These are phyloP conservation scores for Xestia rhomboidea DNA, from an alignment of 2,888 invertebrate genomes.

Conservation along the genomic window DNA sequence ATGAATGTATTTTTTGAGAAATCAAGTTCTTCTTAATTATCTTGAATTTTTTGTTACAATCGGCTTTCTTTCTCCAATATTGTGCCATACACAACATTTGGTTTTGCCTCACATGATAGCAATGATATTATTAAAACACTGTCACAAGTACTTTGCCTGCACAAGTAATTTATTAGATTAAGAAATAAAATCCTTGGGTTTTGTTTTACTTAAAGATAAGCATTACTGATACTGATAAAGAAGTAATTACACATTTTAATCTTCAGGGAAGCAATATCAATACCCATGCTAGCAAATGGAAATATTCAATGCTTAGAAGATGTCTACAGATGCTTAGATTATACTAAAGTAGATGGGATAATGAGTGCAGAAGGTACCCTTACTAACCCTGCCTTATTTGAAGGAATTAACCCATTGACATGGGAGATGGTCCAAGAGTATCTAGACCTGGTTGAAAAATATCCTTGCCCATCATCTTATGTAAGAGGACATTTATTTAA, in stretches of 20 bases:
- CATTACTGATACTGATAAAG: neutral
- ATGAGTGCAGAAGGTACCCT: conserved; percentile 99
- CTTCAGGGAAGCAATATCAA: conserved; percentile 94
- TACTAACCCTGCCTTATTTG: conserved; percentile 98
- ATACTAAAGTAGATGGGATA: conserved; percentile 96
- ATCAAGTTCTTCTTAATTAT: neutral
- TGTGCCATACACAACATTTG: neutral
- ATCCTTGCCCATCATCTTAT: conserved; percentile 97
- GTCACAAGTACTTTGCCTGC: neutral
- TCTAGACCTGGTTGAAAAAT: conserved; percentile 94
- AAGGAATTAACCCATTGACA: conserved; percentile 93
- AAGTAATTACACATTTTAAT: conserved; percentile 40
- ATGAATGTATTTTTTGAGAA: neutral
- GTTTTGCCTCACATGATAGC: neutral
- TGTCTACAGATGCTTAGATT: conserved; percentile 95
- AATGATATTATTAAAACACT: neutral
- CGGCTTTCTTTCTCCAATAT: neutral
- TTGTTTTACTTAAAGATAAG: neutral
- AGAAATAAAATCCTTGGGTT: neutral
- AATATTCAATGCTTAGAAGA: conserved; percentile 98
- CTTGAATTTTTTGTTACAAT: neutral
- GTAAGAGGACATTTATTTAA: conserved; percentile 99
- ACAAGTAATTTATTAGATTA: conserved; percentile 2
- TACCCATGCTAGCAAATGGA: conserved; percentile 99
- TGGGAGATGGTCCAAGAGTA: conserved; percentile 98